phyloP scores from a whole-genome alignment of 2,888 invertebrate genomes.

The Nebria salina region DNA sequence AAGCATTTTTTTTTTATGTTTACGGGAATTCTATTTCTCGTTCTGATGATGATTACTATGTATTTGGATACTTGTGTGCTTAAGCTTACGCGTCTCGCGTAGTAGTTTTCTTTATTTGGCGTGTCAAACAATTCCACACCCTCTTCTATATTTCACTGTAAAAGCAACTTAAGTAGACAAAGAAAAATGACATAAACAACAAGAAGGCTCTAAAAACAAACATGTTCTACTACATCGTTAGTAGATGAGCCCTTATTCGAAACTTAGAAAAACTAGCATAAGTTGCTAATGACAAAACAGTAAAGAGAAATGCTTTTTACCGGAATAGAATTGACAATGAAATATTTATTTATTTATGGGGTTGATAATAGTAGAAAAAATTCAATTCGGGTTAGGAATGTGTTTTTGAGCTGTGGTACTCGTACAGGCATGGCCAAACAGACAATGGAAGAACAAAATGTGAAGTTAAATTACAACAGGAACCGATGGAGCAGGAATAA shows the following conservation, averaged over 20 bases:
- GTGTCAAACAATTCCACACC: slow-evolving; percentile 23
- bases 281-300: not conserved
- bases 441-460: not conserved
- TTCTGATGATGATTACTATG: not conserved
- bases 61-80: not conserved
- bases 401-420: not conserved
- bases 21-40: too few relatives aligned
- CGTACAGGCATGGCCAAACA: not conserved
- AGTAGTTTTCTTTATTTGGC: slow-evolving; percentile 37
- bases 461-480: slow-evolving; percentile 37
- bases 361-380: too few relatives aligned
- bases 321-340: too few relatives aligned
- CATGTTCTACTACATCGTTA: not conserved
- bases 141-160: slow-evolving; percentile 31
- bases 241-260: not conserved
- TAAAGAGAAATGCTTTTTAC: not conserved
- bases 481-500: slow-evolving; percentile 35
- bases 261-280: not conserved
- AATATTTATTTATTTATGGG: too few relatives aligned
- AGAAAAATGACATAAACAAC: not conserved
- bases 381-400: not conserved
- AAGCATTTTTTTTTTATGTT: too few relatives aligned
- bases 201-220: not conserved
- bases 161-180: not conserved
- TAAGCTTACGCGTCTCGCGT: slow-evolving; percentile 19